Percentiles rank a stretch among this genome's conserved stretches.
Conservation (phyloP, 2,888 invertebrate species). For the Cataglyphis albicans region DNA sequence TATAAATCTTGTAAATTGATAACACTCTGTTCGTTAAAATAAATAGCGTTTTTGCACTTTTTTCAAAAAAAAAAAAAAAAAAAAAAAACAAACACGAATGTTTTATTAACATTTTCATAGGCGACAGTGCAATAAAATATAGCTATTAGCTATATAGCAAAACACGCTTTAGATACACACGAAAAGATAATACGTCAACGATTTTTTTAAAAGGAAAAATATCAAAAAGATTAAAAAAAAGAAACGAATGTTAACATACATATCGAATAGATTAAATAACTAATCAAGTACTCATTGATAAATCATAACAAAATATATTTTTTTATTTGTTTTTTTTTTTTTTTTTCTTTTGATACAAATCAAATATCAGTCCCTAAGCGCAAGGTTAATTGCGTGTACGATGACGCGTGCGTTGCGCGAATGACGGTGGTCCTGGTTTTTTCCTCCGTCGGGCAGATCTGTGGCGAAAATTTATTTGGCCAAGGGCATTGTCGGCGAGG, state of each 20-base stretch:
- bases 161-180: background rate
- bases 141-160: background rate
- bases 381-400: slow-evolving; percentile 24
- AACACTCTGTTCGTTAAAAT: background rate
- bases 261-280: background rate
- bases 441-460: slow-evolving; percentile 8
- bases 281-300: background rate
- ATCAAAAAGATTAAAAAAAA: background rate
- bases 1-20: slow-evolving; percentile 1
- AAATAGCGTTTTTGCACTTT: background rate
- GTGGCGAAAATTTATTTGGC: slow-evolving; percentile 53
- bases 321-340: background rate
- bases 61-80: background rate
- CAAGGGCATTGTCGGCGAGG: slow-evolving; percentile 42
- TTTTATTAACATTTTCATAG: background rate
- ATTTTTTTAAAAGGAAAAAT: background rate
- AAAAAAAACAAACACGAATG: background rate
- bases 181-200: background rate
- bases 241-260: background rate
- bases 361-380: background rate
- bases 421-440: slow-evolving; percentile 26
- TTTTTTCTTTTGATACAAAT: slow-evolving; percentile 1
- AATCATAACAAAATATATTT: background rate
- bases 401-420: background rate
- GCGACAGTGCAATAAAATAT: background rate